These are phyloP conservation scores for Drosophila histrio DNA, from an alignment of 2,888 invertebrate species.

Conservation along the genomic window DNA sequence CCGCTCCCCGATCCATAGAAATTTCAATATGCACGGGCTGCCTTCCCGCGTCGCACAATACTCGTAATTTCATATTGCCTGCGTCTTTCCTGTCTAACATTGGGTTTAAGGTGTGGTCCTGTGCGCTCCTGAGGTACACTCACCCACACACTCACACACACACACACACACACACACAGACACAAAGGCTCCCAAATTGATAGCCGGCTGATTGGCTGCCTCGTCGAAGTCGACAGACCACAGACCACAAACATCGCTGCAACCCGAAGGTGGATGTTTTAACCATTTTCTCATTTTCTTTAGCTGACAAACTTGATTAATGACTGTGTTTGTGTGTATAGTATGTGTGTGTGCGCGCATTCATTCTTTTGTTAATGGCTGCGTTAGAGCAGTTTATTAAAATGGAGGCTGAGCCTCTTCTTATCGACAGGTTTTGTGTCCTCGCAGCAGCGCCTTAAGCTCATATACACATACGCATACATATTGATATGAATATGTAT, in stretches of 20 bases:
- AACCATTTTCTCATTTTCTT: constrained; percentile 42
- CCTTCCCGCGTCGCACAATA: constrained; percentile 42
- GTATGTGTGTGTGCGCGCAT: constrained; percentile 9
- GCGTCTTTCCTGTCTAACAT: constrained; percentile 27
- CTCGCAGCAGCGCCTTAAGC: neutral
- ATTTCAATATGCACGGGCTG: constrained; percentile 44
- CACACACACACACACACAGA: neutral
- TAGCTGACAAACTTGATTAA: constrained; percentile 63
- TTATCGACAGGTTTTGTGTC: constrained; percentile 40
- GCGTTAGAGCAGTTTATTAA: constrained; percentile 34
- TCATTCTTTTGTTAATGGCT: constrained; percentile 48
- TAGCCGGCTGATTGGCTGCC: constrained; percentile 41
- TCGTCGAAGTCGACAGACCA: constrained; percentile 11
- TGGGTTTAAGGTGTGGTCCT: constrained; percentile 67
- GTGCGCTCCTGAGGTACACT: constrained; percentile 35
- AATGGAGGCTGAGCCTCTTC: constrained; percentile 58
- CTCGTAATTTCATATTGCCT: constrained; percentile 47
- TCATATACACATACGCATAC: neutral
- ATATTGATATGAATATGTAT: neutral
- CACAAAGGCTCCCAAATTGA: constrained; percentile 27
- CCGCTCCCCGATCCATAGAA: constrained; percentile 15
- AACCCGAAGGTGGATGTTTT: constrained; percentile 12
- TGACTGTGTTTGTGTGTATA: constrained; percentile 32
- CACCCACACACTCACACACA: constrained; percentile 13
- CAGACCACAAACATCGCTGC: constrained; percentile 52